Base-by-base conservation (phyloP, 2,888 invertebrate species). In the Chesias legatella region DNA sequence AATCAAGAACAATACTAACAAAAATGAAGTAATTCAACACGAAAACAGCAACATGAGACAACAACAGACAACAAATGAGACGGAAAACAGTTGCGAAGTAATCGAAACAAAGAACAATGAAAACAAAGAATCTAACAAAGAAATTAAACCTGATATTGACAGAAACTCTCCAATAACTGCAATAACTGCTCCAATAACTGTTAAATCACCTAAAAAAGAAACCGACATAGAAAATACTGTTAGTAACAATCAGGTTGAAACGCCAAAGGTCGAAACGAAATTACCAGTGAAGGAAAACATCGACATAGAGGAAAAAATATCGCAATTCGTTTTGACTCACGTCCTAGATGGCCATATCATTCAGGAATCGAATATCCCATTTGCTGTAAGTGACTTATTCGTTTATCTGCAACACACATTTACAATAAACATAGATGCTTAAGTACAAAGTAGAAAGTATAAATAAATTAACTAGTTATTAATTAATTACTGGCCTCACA, bases 331-430 rank as follows among this genome's bases (percentile, higher is more conserved):
- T 5, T 20, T 86, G 1, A 88, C 86, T 0, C 88, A 88, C 33
- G 86, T 88, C 1, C 54, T 88, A 6, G 86, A 86, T 34, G 86
- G 86, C 11, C 80, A 76, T 41, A 83, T 88, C 1, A 86, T 88
- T 42, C 88, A 88, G 48, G 88, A 88, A 48, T 86, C 88, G 0
- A 86, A 82, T 53, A 63, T 79, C 1, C 84, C 88, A 6, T 88
- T 88, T 51, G 77, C 84, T 25, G 86, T 88, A 65, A 79, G 85
- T 79, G n/a, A n/a, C n/a, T n/a, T n/a, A n/a, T n/a, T n/a, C n/a
- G n/a, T n/a, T n/a, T n/a, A n/a, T n/a, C n/a, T n/a, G n/a, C n/a
- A n/a, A n/a, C n/a, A n/a, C n/a, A n/a, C n/a, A n/a, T n/a, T n/a
- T n/a, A n/a, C n/a, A n/a, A n/a, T n/a, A n/a, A n/a, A n/a, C n/a